A percentile compares a stretch with the other conserved stretches of the same genome.
phyloP scores from a whole-genome alignment of 2,888 invertebrate species.

The Sicus ferrugineus region DNA sequence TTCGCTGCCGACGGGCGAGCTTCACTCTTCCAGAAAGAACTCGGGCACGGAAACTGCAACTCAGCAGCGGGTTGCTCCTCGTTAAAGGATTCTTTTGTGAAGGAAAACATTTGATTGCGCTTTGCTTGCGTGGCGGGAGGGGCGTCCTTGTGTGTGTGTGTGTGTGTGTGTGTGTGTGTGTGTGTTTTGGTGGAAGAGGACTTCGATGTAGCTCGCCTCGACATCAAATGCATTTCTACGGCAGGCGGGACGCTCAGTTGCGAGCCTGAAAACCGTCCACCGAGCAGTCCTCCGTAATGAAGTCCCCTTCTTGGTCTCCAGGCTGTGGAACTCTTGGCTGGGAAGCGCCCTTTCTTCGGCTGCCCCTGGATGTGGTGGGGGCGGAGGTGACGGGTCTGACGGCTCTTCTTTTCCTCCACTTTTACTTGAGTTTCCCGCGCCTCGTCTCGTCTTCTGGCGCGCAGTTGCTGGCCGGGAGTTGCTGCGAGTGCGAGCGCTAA shows the following conservation, averaged over 20 bases:
- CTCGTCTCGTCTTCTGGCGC: too few relatives aligned
- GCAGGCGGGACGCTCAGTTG: background rate
- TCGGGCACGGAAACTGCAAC: background rate
- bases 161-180: background rate
- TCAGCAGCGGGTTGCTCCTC: background rate
- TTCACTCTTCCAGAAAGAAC: slow-evolving; percentile 14
- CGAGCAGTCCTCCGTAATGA: too few relatives aligned
- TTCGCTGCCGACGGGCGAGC: slow-evolving; percentile 25
- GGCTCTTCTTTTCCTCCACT: too few relatives aligned
- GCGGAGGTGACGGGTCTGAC: too few relatives aligned
- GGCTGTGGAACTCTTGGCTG: too few relatives aligned
- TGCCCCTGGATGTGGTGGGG: too few relatives aligned
- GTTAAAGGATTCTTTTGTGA: slow-evolving; percentile 13
- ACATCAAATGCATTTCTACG: background rate
- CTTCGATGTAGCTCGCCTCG: background rate
- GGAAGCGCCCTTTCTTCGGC: too few relatives aligned
- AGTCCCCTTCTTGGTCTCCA: too few relatives aligned
- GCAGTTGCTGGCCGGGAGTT: too few relatives aligned
- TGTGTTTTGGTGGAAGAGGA: background rate
- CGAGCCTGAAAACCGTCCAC: background rate
- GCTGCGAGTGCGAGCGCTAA: too few relatives aligned
- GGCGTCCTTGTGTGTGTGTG: background rate
- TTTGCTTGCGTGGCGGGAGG: too few relatives aligned
- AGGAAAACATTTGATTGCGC: slow-evolving; percentile 29
- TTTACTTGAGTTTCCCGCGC: too few relatives aligned